These are phyloP conservation scores for Hydraecia micacea DNA, from an alignment of 2,888 invertebrate species.

Conservation along the genomic window DNA sequence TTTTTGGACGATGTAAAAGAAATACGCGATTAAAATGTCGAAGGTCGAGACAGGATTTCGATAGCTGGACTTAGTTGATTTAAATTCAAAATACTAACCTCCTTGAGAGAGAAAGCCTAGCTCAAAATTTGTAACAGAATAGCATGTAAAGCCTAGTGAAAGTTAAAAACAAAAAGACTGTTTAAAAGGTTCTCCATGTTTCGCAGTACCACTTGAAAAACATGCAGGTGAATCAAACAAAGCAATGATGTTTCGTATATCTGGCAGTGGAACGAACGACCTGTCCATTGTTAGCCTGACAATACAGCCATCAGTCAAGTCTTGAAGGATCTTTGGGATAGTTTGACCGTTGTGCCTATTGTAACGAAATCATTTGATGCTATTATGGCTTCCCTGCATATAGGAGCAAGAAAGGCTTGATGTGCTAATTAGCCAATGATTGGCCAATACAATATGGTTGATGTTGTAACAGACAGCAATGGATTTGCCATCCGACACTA, in stretches of 20 bases:
- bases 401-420: constrained; percentile 24
- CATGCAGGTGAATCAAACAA: constrained; percentile 63
- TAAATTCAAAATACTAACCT: constrained; percentile 11
- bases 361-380: constrained; percentile 58
- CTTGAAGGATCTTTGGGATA: constrained; percentile 67
- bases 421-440: constrained; percentile 21
- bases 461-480: constrained; percentile 11
- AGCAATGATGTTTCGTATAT: constrained; percentile 65
- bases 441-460: constrained; percentile 6
- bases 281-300: constrained; percentile 75
- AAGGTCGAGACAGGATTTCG: background rate
- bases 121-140: constrained; percentile 18
- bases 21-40: background rate
- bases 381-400: constrained; percentile 38
- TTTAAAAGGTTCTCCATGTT: constrained; percentile 73
- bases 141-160: constrained; percentile 51
- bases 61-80: background rate
- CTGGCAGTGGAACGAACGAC: constrained; percentile 69
- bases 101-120: constrained; percentile 37
- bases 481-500: constrained; percentile 1
- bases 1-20: background rate
- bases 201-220: constrained; percentile 57
- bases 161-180: constrained; percentile 55
- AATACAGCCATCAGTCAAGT: constrained; percentile 76
- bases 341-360: constrained; percentile 64